Evolutionary conservation across 1,140 invertebrate species (phyloP).

Genomic region (Bombus terrestris): DNA sequence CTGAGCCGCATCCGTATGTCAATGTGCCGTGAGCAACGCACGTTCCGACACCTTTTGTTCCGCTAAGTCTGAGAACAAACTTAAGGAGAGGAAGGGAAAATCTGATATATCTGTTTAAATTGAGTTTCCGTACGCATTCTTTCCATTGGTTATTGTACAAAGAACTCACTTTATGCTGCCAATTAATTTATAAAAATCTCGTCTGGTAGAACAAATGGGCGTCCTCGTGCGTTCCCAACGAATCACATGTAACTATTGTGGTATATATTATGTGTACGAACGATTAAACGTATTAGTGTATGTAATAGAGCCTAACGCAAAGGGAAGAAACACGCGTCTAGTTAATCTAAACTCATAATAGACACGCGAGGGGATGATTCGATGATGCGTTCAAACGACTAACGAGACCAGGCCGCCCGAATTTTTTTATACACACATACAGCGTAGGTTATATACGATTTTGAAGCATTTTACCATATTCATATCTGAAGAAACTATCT

Average conservation of each 20-base stretch:
- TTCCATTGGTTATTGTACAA: neutral
- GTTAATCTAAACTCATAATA: neutral
- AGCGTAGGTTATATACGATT: constrained; percentile 21
- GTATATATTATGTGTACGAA: constrained; percentile 52
- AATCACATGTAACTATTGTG: neutral
- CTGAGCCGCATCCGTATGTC: constrained; percentile 41
- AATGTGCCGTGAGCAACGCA: constrained; percentile 18
- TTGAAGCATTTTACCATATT: constrained; percentile 45
- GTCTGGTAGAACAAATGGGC: neutral
- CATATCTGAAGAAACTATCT: neutral
- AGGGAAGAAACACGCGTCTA: constrained; percentile 32
- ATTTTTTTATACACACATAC: constrained; percentile 45
- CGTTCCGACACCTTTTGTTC: constrained; percentile 16
- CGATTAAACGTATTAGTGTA: constrained; percentile 35
- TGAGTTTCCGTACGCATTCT: no score
- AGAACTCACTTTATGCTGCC: constrained; percentile 1
- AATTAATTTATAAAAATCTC: neutral
- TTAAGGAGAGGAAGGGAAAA: no score
- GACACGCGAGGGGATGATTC: neutral
- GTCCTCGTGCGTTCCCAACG: neutral
- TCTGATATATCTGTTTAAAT: neutral
- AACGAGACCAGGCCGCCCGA: constrained; percentile 1
- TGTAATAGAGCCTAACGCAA: constrained; percentile 46
- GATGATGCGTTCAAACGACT: neutral
- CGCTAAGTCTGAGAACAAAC: neutral